phyloP scores from a whole-genome alignment of 2,797 vertebrate species.

The Remorina albescens region DNA sequence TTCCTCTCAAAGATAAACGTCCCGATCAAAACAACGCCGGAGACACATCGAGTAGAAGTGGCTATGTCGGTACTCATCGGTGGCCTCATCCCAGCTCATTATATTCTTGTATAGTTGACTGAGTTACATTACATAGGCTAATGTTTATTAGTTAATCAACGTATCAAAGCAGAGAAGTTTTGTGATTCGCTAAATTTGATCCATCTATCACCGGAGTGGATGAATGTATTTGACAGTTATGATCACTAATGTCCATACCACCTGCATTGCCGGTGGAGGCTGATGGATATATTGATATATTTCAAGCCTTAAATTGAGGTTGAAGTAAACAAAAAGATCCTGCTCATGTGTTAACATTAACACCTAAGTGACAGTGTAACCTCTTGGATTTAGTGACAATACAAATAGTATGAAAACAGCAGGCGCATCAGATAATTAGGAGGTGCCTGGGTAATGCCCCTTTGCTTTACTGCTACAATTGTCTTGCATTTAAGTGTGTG shows the following conservation, averaged over 20 bases:
- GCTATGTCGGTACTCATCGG: not conserved
- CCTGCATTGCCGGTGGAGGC: not conserved
- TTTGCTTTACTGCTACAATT: slow-evolving; percentile 59
- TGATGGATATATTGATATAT: not conserved
- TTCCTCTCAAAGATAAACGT: not conserved
- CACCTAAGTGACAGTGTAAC: slow-evolving; percentile 22
- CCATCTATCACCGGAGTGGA: not conserved
- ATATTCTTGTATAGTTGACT: slow-evolving; percentile 5
- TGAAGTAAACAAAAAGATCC: slow-evolving; percentile 25
- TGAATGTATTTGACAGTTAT: not conserved
- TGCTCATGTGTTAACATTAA: not conserved
- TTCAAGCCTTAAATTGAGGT: not conserved
- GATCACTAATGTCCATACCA: too few species aligned
- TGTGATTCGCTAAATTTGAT: not conserved
- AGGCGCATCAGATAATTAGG: slow-evolving; percentile 61
- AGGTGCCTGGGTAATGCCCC: slow-evolving; percentile 58
- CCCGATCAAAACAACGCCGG: not conserved
- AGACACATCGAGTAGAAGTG: not conserved
- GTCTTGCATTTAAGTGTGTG: slow-evolving; percentile 54
- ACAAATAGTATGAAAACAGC: slow-evolving; percentile 64
- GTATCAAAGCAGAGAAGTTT: not conserved
- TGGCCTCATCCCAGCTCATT: slow-evolving; percentile 6
- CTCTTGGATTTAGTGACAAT: slow-evolving; percentile 32
- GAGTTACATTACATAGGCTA: slow-evolving; percentile 22
- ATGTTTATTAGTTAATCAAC: slow-evolving; percentile 12